Evolutionary conservation across 2,113 vertebrate genomes (phyloP).

Genomic region (Fregata magnificens): DNA sequence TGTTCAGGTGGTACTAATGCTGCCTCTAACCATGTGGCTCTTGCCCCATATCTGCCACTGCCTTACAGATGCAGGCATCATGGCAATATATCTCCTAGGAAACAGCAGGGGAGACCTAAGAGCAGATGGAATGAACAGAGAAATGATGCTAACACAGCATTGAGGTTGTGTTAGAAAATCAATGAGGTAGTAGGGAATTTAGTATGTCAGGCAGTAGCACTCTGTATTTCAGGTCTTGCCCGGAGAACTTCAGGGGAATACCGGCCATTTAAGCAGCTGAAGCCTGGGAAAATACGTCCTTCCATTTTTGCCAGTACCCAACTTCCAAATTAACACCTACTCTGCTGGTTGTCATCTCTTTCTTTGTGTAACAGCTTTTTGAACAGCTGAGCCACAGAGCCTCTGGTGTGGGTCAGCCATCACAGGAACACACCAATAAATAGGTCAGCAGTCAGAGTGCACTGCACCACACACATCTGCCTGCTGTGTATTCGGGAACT

Average conservation of each 20-base stretch:
- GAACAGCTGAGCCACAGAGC: neutral
- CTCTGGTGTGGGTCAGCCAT: neutral
- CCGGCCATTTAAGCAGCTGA: neutral
- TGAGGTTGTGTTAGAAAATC: constrained; percentile 50
- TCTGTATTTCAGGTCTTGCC: neutral
- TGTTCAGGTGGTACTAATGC: constrained; percentile 9
- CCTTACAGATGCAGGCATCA: constrained; percentile 3
- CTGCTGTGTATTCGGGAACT: neutral
- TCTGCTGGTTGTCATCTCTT: neutral
- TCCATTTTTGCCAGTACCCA: neutral
- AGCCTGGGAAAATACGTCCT: neutral
- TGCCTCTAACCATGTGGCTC: neutral
- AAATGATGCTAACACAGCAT: constrained; percentile 52
- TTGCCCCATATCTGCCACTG: constrained; percentile 37
- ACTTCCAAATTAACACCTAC: neutral
- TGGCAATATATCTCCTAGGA: constrained; percentile 52
- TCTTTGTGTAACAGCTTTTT: neutral
- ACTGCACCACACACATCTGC: neutral
- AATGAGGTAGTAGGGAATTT: constrained; percentile 17
- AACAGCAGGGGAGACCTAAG: constrained; percentile 42
- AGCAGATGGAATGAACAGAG: constrained; percentile 42
- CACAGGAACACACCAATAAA: neutral
- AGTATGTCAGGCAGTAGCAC: neutral
- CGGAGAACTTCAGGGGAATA: neutral
- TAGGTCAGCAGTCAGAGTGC: neutral